Evolutionary conservation across 2,113 vertebrate genomes (phyloP), one percentile per base, ranked within the genome.

Genomic region (Osmerus mordax): DNA sequence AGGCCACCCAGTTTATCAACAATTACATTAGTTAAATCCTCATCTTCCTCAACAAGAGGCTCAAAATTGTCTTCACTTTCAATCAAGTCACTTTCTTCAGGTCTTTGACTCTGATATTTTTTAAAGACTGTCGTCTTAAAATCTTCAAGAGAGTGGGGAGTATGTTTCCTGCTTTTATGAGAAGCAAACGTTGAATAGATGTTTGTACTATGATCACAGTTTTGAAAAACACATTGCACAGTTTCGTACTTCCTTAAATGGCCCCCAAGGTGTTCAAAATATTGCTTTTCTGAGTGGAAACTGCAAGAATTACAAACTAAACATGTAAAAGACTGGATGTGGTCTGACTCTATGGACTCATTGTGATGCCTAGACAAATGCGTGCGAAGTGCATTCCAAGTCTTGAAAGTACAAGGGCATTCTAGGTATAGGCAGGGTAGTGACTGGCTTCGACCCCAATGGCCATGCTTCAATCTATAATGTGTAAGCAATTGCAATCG

Each of bases 181-280:
- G 41, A 51, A 21, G 60, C 16, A 15, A 69, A 75, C 36, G 65
- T 79, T 75, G 65, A 55, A 28, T 79, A 75, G 41, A 60, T 56
- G 51, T 75, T 79, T 63, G 69, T 71, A 6, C 63, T 63, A 14
- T 75, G 75, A 67, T 71, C 65, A 69, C 71, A 74, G 51, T 58
- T 36, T 66, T 78, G 2, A 54, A 78, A 79, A 67, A 79, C 69
- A 67, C 63, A 78, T n/a, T n/a, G n/a, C n/a, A 74, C 72, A 60
- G 61, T 71, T 79, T 79, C 72, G 71, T 16, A 23, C 29, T 62
- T 75, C 63, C 58, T 79, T 18, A 75, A 59, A 47, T 72, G 64
- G 28, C 72, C 55, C 18, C 67, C 56, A 62, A 79, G 69, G 59
- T 75, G 73, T 25, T 69, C 59, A 75, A 79, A 75, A 79, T 65